These are phyloP conservation scores for Cantharis flavilabris DNA, from an alignment of 2,888 invertebrate species.

Conservation along the genomic window DNA sequence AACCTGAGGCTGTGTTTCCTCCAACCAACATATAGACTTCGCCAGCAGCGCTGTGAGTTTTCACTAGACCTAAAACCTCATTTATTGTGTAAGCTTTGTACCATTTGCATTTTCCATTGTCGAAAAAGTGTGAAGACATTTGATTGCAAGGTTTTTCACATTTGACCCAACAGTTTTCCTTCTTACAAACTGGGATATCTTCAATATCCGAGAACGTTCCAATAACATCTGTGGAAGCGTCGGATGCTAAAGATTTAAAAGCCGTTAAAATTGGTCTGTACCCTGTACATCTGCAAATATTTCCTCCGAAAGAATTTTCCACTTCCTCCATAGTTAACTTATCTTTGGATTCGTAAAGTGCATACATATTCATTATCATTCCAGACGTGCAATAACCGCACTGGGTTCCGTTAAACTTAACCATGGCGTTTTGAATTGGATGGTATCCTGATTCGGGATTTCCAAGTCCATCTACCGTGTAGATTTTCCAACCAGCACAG, in stretches of 20 bases:
- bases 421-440: conserved; percentile 63
- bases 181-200: conserved; percentile 37
- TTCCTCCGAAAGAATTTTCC: conserved; percentile 72
- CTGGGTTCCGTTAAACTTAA: conserved; percentile 50
- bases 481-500: conserved; percentile 67
- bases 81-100: conserved; percentile 61
- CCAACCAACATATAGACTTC: conserved; percentile 66
- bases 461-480: conserved; percentile 73
- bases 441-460: conserved; percentile 65
- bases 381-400: conserved; percentile 40
- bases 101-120: conserved; percentile 54
- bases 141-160: background rate
- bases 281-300: conserved; percentile 70
- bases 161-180: background rate
- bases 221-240: conserved; percentile 50
- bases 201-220: conserved; percentile 54
- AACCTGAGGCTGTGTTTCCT: conserved; percentile 79
- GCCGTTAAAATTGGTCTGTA: conserved; percentile 67
- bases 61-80: conserved; percentile 60
- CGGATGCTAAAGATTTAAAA: conserved; percentile 62
- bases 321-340: conserved; percentile 63
- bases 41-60: conserved; percentile 44
- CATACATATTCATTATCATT: conserved; percentile 78
- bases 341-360: conserved; percentile 49
- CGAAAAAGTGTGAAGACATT: conserved; percentile 5